Conservation (phyloP, 2,888 invertebrate genomes). For the Xestia rhomboidea region DNA sequence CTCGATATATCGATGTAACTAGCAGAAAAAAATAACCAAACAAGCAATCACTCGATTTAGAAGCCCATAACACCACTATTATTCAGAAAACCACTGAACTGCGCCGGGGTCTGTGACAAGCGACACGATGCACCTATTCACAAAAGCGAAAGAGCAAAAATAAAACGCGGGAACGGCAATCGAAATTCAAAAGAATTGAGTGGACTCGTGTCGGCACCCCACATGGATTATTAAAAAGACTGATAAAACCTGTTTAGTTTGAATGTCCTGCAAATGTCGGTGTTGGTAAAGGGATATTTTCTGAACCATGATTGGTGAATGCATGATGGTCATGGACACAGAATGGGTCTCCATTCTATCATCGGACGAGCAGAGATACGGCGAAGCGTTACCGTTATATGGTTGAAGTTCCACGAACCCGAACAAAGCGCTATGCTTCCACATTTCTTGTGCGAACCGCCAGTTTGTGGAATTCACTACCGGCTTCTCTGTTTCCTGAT, state of each 20-base stretch:
- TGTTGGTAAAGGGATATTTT: not conserved
- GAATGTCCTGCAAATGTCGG: not conserved
- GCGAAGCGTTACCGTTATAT: not conserved
- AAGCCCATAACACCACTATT: conserved; percentile 38
- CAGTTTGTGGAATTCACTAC: too few relatives aligned
- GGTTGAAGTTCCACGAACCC: too few relatives aligned
- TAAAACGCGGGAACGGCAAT: conserved; percentile 40
- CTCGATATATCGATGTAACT: not conserved
- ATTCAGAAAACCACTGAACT: conserved; percentile 38
- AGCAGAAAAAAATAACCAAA: conserved; percentile 3
- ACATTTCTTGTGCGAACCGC: too few relatives aligned
- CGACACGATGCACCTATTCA: conserved; percentile 28
- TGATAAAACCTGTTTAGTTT: conserved; percentile 18
- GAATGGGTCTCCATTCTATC: not conserved
- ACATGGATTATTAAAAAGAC: conserved; percentile 32
- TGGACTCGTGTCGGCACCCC: conserved; percentile 24
- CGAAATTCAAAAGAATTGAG: conserved; percentile 53
- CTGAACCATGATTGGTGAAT: not conserved
- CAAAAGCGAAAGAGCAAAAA: conserved; percentile 26
- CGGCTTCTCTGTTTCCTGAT: not conserved
- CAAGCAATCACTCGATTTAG: conserved; percentile 20
- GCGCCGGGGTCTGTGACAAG: conserved; percentile 26
- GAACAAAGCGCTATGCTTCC: too few relatives aligned
- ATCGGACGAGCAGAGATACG: not conserved
- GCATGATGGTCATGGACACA: not conserved